These are phyloP conservation scores for Ormia ochracea DNA, from an alignment of 2,888 invertebrate species.

Conservation along the genomic window DNA sequence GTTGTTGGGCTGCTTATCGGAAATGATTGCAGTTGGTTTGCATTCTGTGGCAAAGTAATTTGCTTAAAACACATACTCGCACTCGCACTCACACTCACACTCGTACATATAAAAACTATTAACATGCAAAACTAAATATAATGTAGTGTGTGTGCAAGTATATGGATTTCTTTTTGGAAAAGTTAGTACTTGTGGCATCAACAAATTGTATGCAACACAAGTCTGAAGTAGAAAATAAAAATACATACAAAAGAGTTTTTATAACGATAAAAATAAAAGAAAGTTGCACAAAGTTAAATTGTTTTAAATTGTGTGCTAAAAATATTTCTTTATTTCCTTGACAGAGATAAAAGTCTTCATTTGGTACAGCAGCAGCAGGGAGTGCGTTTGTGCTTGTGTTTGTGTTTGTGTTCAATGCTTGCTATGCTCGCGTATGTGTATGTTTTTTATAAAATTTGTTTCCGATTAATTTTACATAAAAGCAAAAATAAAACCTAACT, in stretches of 20 bases:
- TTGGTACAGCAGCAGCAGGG: background rate
- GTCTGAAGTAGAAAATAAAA: constrained; percentile 1
- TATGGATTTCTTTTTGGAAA: background rate
- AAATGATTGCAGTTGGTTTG: constrained; percentile 59
- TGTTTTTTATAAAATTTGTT: constrained; percentile 1
- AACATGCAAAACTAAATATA: background rate
- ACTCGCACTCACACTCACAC: too few species aligned
- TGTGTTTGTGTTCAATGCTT: background rate
- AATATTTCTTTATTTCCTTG: constrained; percentile 47
- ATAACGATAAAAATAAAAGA: constrained; percentile 9
- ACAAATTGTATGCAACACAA: constrained; percentile 44
- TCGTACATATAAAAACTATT: too few species aligned
- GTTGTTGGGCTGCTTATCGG: constrained; percentile 34
- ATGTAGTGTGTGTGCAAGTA: background rate
- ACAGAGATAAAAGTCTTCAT: constrained; percentile 35
- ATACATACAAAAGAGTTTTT: constrained; percentile 20
- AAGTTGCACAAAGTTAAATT: constrained; percentile 57
- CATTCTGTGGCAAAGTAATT: constrained; percentile 60
- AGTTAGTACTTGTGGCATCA: constrained; percentile 47
- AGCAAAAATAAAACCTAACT: constrained; percentile 22
- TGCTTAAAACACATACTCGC: constrained; percentile 34
- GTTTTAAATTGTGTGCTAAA: constrained; percentile 61
- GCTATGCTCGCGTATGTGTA: background rate
- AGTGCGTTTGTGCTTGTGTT: background rate
- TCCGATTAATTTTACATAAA: constrained; percentile 24